Percentiles rank a stretch among this genome's conserved stretches.
phyloP scores from a whole-genome alignment of 1,140 invertebrate genomes.

The Aricia agestis region DNA sequence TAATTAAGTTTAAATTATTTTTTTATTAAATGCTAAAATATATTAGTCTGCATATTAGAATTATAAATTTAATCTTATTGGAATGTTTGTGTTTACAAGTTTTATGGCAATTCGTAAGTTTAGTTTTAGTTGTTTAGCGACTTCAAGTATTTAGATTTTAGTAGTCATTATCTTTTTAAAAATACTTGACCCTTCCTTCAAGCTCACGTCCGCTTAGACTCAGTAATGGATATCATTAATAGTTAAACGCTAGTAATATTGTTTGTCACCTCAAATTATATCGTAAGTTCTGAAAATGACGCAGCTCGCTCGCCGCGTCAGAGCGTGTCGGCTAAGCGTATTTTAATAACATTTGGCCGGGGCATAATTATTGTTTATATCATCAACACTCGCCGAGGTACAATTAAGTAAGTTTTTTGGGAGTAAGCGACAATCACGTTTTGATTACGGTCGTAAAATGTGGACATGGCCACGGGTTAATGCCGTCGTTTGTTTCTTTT shows the following conservation, averaged over 20 bases:
- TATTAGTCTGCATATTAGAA: too few relatives aligned
- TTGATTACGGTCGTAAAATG: conserved; percentile 64
- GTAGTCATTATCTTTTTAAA: background rate
- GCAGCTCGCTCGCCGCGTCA: conserved; percentile 26
- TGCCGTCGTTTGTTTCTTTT: conserved; percentile 9
- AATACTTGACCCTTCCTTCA: background rate
- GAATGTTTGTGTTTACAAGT: too few relatives aligned
- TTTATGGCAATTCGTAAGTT: too few relatives aligned
- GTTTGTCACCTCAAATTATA: conserved; percentile 29
- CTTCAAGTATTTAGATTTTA: background rate
- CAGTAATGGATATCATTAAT: conserved; percentile 14
- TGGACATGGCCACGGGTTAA: conserved; percentile 42
- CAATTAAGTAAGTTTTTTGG: conserved; percentile 71
- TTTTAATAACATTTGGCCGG: conserved; percentile 70
- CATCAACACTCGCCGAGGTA: conserved; percentile 64
- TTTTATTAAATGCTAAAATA: background rate
- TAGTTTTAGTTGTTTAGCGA: too few relatives aligned
- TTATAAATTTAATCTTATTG: too few relatives aligned
- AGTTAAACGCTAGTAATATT: conserved; percentile 22
- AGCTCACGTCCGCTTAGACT: background rate
- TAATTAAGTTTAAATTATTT: background rate
- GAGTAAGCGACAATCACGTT: conserved; percentile 69
- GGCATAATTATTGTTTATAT: conserved; percentile 70
- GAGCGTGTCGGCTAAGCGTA: conserved; percentile 60
- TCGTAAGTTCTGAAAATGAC: conserved; percentile 14